These are phyloP conservation scores for Tiphia femorata DNA, from an alignment of 2,888 invertebrate species.

Conservation along the genomic window DNA sequence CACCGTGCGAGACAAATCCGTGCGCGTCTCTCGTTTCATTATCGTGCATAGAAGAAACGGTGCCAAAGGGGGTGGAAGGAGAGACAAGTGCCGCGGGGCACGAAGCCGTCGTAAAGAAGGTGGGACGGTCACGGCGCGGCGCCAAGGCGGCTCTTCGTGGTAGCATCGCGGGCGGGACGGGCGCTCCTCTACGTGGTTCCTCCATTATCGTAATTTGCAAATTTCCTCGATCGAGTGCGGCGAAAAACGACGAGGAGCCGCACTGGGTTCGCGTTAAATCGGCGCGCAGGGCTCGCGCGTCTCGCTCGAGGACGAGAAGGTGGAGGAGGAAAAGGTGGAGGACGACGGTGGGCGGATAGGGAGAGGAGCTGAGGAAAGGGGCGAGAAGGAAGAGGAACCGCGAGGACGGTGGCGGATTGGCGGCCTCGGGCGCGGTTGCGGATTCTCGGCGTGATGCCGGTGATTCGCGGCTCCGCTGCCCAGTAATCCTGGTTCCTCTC, in stretches of 20 bases:
- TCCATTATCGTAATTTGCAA: constrained; percentile 63
- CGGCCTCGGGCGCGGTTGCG: constrained; percentile 67
- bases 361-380: constrained; percentile 19
- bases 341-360: constrained; percentile 12
- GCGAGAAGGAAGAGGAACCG: constrained; percentile 33
- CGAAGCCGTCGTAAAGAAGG: constrained; percentile 11
- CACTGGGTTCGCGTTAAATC: constrained; percentile 41
- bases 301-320: constrained; percentile 5
- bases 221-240: constrained; percentile 49
- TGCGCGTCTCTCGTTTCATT: not conserved
- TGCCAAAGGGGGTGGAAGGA: no score
- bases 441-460: constrained; percentile 68
- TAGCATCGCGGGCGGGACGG: constrained; percentile 41
- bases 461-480: constrained; percentile 68
- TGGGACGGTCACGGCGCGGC: constrained; percentile 31
- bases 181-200: constrained; percentile 38
- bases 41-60: constrained; percentile 10
- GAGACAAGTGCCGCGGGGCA: not conserved
- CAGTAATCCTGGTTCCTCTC: constrained; percentile 63
- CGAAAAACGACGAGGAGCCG: constrained; percentile 42
- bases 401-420: constrained; percentile 65
- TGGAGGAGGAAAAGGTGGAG: constrained; percentile 18
- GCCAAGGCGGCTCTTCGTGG: constrained; percentile 40
- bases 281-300: constrained; percentile 14
- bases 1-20: no score